These are phyloP conservation scores for Danionella cerebrum DNA, from an alignment of 2,113 vertebrate species.

Conservation along the genomic window DNA sequence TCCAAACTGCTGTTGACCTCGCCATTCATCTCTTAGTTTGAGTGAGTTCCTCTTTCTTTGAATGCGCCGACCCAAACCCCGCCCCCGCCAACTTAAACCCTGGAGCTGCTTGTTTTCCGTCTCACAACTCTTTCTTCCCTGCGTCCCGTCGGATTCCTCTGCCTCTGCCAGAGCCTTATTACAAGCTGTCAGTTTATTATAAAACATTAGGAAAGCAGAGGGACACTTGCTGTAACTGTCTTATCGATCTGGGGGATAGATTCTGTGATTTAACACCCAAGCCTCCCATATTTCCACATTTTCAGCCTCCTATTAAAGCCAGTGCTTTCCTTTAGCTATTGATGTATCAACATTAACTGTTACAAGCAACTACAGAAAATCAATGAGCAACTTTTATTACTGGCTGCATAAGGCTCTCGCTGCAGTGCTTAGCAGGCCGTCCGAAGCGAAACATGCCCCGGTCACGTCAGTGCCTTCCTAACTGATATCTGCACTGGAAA, in stretches of 20 bases:
- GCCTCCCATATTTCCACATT: slow-evolving; percentile 68
- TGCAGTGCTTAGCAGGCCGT: slow-evolving; percentile 64
- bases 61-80: too few relatives aligned
- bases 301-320: slow-evolving; percentile 85
- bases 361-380: slow-evolving; percentile 99
- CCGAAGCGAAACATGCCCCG: slow-evolving; percentile 35
- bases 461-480: slow-evolving; percentile 58
- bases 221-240: slow-evolving; percentile 82
- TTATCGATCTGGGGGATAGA: slow-evolving; percentile 82
- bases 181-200: slow-evolving; percentile 77
- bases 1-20: too few relatives aligned
- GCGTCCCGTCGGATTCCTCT: slow-evolving; percentile 34
- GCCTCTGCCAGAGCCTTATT: slow-evolving; percentile 59
- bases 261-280: slow-evolving; percentile 83
- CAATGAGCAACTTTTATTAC: slow-evolving; percentile 95
- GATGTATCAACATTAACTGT: slow-evolving; percentile 99
- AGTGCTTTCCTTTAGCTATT: slow-evolving; percentile 93
- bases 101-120: slow-evolving; percentile 31
- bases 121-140: not conserved
- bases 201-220: slow-evolving; percentile 78
- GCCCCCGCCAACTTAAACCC: slow-evolving; percentile 2
- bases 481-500: slow-evolving; percentile 59
- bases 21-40: too few relatives aligned
- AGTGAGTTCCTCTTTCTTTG: too few relatives aligned
- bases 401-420: slow-evolving; percentile 65